Evolutionary conservation across 2,797 vertebrate species (phyloP).

Genomic region (Sciurus carolinensis): DNA sequence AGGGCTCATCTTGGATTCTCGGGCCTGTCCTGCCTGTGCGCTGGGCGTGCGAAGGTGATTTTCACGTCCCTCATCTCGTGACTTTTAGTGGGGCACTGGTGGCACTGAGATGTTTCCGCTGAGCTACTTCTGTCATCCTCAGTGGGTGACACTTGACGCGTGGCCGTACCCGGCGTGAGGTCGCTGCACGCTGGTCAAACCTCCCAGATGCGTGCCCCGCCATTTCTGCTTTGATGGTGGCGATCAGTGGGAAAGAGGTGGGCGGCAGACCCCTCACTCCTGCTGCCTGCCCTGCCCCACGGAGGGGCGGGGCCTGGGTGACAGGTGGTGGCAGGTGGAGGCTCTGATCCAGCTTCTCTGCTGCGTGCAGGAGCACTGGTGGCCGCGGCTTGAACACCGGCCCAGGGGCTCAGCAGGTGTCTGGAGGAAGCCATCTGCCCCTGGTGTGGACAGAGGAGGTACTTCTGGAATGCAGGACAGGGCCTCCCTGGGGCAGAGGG

Average conservation of each 20-base stretch:
- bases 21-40: too few relatives aligned
- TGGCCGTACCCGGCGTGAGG: too few relatives aligned
- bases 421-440: not conserved
- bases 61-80: rapidly evolving
- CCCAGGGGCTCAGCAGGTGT: not conserved
- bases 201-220: not conserved
- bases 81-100: too few relatives aligned
- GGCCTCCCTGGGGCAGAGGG: not conserved
- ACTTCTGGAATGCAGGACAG: not conserved
- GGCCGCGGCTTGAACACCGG: not conserved
- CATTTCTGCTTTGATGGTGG: not conserved
- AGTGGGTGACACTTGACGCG: rapidly evolving
- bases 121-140: too few relatives aligned
- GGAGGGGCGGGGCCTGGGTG: too few relatives aligned
- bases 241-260: not conserved
- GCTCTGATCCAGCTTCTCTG: not conserved
- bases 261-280: too few relatives aligned
- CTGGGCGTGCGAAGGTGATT: too few relatives aligned
- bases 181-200: rapidly evolving
- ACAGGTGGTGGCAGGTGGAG: not conserved
- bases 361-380: not conserved
- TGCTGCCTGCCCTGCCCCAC: too few relatives aligned
- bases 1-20: too few relatives aligned
- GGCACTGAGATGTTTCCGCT: too few relatives aligned
- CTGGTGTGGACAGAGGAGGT: not conserved